Conservation (phyloP, 2,797 vertebrate genomes). For the Salarias fasciatus region DNA sequence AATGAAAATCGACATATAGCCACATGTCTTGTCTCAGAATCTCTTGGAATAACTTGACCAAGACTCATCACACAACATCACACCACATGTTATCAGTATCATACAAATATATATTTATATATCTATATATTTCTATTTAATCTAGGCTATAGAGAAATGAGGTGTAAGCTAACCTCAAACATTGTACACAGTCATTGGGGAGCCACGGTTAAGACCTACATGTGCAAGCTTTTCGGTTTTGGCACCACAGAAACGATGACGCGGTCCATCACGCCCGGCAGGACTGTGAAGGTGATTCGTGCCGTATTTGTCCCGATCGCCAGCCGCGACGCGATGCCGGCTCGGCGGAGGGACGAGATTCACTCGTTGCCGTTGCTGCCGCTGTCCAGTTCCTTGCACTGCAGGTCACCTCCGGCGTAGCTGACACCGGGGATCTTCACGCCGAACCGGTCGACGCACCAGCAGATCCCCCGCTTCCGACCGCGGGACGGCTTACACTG, state of each 20-base stretch:
- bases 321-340: conserved; percentile 64
- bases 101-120: conserved; percentile 63
- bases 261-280: conserved; percentile 67
- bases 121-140: conserved; percentile 55
- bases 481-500: conserved; percentile 98
- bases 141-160: conserved; percentile 67
- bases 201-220: conserved; percentile 40
- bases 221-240: conserved; percentile 45
- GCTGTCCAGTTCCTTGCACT: conserved; percentile 92
- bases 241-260: too few relatives aligned
- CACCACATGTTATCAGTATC: conserved; percentile 55
- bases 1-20: conserved; percentile 32
- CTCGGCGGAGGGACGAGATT: conserved; percentile 72
- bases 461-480: conserved; percentile 94
- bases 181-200: conserved; percentile 50
- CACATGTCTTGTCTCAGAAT: conserved; percentile 67
- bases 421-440: conserved; percentile 91
- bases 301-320: conserved; percentile 64
- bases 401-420: conserved; percentile 89
- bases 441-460: conserved; percentile 96
- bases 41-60: conserved; percentile 36
- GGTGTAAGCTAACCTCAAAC: conserved; percentile 49
- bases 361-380: conserved; percentile 87
- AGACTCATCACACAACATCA: conserved; percentile 27
- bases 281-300: conserved; percentile 49